A percentile compares a stretch with the other conserved stretches of the same genome.
phyloP scores from a whole-genome alignment of 1,140 invertebrate species.

The Drosophila subobscura region DNA sequence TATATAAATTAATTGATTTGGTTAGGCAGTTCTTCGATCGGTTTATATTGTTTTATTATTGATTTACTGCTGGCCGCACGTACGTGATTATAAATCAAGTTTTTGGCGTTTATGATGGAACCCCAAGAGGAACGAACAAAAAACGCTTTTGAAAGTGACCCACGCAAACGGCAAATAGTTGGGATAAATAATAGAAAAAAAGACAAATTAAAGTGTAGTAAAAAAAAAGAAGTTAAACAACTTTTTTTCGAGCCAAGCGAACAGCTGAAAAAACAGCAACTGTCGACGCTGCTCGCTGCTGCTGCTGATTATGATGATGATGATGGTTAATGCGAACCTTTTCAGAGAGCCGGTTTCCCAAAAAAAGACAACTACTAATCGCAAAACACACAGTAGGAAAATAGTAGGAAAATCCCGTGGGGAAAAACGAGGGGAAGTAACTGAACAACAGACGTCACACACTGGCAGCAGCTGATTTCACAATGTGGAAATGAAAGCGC shows the following conservation, averaged over 20 bases:
- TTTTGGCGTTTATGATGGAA: conserved; percentile 43
- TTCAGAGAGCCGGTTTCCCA: conserved; percentile 66
- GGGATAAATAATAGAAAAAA: conserved; percentile 63
- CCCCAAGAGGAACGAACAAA: conserved; percentile 14
- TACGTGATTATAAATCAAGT: conserved; percentile 46
- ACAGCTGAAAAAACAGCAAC: conserved; percentile 75
- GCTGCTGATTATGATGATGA: too few species aligned
- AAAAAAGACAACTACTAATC: conserved; percentile 26
- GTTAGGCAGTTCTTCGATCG: conserved; percentile 25
- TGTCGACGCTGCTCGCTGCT: conserved; percentile 36
- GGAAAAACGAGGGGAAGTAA: conserved; percentile 37
- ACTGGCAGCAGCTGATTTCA: conserved; percentile 67
- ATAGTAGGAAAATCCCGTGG: conserved; percentile 21
- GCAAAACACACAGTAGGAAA: conserved; percentile 2
- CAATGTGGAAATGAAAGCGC: conserved; percentile 33
- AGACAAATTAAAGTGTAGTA: conserved; percentile 78
- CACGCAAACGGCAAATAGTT: conserved; percentile 72
- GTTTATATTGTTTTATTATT: conserved; percentile 59
- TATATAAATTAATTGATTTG: conserved; percentile 38
- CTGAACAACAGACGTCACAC: conserved; percentile 51
- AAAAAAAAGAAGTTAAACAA: conserved; percentile 73
- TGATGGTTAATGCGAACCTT: conserved; percentile 50
- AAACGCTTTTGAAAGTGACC: conserved; percentile 67
- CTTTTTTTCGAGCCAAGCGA: conserved; percentile 60
- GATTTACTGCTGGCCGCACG: conserved; percentile 61